Evolutionary conservation across 1,140 invertebrate genomes (phyloP).

Genomic region (Drosophila varians): DNA sequence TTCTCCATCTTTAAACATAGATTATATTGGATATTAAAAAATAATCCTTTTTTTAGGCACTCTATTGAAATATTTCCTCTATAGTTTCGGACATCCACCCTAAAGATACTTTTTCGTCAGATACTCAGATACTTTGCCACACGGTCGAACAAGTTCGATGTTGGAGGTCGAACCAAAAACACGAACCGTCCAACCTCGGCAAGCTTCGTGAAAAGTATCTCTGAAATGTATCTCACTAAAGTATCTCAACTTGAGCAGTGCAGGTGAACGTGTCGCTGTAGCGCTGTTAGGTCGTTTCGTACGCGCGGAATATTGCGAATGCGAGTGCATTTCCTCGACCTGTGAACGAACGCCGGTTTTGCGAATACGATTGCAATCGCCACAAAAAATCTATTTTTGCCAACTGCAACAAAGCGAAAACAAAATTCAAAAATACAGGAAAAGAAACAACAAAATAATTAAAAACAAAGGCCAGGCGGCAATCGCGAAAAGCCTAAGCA

Average conservation of each 20-base stretch:
- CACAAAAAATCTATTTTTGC: slow-evolving; percentile 31
- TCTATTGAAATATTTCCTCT: too few relatives aligned
- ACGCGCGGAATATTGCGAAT: slow-evolving; percentile 15
- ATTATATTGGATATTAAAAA: too few relatives aligned
- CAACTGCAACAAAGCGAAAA: slow-evolving; percentile 30
- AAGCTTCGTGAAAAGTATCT: too few relatives aligned
- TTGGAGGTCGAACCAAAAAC: too few relatives aligned
- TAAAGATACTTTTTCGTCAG: background rate
- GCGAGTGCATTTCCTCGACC: slow-evolving; percentile 47
- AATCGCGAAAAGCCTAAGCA: slow-evolving; percentile 14
- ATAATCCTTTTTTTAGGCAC: too few relatives aligned
- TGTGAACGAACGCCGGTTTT: slow-evolving; percentile 18
- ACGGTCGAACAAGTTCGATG: too few relatives aligned
- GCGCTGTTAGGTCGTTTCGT: slow-evolving; percentile 13
- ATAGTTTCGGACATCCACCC: background rate
- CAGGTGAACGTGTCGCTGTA: slow-evolving; percentile 19
- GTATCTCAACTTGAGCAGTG: background rate
- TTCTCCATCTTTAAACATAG: too few relatives aligned
- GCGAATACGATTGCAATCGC: slow-evolving; percentile 15
- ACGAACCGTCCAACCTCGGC: too few relatives aligned
- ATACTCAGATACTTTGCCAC: too few relatives aligned
- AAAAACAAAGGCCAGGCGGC: slow-evolving; percentile 15
- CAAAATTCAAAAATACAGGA: slow-evolving; percentile 1
- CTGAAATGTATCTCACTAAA: background rate
- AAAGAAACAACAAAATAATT: slow-evolving; percentile 1